These are phyloP conservation scores for Gambelia wislizenii DNA, from an alignment of 2,797 vertebrate species.

Conservation along the genomic window DNA sequence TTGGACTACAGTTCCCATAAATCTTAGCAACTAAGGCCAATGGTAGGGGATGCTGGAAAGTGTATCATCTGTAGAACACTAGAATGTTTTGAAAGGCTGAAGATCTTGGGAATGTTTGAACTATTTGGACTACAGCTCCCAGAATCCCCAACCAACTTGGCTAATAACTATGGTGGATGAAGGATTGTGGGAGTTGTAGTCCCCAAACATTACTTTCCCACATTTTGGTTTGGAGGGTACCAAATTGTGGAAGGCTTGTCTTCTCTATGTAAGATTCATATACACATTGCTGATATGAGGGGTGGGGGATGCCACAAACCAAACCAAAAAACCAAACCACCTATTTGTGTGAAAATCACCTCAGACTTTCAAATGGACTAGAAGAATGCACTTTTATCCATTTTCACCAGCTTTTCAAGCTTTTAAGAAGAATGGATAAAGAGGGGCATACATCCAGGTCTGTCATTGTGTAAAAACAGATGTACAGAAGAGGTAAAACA, in stretches of 20 bases:
- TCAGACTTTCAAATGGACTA: neutral
- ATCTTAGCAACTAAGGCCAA: too few relatives aligned
- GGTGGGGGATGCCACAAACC: too few relatives aligned
- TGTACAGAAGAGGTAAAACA: slow-evolving; percentile 1
- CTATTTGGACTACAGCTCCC: too few relatives aligned
- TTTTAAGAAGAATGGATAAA: neutral
- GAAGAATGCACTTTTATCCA: neutral
- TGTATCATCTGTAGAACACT: too few relatives aligned
- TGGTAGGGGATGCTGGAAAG: too few relatives aligned
- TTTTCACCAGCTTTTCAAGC: neutral
- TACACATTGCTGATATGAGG: neutral
- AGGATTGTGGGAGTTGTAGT: too few relatives aligned
- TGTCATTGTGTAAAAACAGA: slow-evolving; percentile 19
- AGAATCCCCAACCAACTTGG: too few relatives aligned
- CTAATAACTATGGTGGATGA: neutral
- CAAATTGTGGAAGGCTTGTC: neutral
- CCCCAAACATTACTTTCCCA: too few relatives aligned
- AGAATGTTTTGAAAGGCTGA: too few relatives aligned
- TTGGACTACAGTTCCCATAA: too few relatives aligned
- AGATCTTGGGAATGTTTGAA: too few relatives aligned
- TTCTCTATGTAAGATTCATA: neutral
- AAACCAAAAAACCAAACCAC: neutral
- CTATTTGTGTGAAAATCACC: neutral
- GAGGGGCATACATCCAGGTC: neutral
- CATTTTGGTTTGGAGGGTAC: too few relatives aligned